These are phyloP conservation scores for Nesogale talazaci DNA, from an alignment of 2,113 vertebrate genomes.

Conservation along the genomic window DNA sequence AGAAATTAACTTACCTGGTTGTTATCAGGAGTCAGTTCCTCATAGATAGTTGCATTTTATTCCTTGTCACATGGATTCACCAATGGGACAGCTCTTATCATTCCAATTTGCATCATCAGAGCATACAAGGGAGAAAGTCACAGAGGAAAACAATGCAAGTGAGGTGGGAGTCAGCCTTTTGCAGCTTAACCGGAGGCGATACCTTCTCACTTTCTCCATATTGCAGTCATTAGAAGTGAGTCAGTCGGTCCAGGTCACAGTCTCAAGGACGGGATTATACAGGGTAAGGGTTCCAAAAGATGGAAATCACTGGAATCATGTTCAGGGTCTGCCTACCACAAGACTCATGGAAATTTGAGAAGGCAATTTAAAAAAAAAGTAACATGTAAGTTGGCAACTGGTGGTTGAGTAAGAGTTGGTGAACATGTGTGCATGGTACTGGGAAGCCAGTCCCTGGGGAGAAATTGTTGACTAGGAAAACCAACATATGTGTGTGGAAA, in stretches of 20 bases:
- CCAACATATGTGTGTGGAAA: background rate
- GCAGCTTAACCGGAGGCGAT: background rate
- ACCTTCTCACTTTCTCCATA: background rate
- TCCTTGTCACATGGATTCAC: background rate
- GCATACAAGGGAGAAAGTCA: too few species aligned
- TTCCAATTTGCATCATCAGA: too few species aligned
- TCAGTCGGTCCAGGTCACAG: background rate
- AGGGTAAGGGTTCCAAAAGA: too few species aligned
- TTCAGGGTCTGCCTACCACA: background rate
- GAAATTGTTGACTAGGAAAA: too few species aligned
- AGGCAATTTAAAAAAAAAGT: background rate
- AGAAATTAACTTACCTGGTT: too few species aligned
- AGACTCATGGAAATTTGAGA: background rate
- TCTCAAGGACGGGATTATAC: background rate
- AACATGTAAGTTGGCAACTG: background rate
- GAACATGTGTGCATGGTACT: background rate
- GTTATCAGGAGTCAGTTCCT: background rate
- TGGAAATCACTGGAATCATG: background rate
- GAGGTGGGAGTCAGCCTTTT: background rate
- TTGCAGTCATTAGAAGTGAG: background rate
- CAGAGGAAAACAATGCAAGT: background rate
- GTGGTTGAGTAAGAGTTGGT: background rate
- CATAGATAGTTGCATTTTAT: rapidly evolving
- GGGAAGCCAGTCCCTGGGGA: too few species aligned
- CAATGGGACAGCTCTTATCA: background rate